A percentile compares a stretch with the other conserved stretches of the same genome.
Evolutionary conservation across 2,113 vertebrate genomes (phyloP).

Genomic region (Paramormyrops kingsleyae): DNA sequence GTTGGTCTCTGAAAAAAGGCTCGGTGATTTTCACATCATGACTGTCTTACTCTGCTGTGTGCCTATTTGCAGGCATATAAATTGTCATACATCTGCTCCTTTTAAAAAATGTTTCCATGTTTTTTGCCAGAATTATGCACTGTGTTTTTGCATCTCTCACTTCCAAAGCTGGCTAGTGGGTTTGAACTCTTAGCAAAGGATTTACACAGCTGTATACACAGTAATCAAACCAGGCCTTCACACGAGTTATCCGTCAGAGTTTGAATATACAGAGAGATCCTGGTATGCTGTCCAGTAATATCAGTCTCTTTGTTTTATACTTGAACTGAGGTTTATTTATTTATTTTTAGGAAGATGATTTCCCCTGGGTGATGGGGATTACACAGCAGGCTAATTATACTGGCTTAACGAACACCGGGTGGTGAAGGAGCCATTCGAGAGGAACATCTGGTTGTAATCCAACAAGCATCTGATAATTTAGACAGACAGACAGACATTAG

Average conservation of each 20-base stretch:
- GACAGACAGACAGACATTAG: background rate
- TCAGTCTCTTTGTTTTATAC: background rate
- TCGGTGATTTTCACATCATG: background rate
- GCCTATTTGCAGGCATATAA: background rate
- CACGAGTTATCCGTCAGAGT: background rate
- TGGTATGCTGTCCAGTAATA: background rate
- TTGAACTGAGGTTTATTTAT: background rate
- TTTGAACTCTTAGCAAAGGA: background rate
- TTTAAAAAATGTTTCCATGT: background rate
- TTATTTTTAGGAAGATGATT: conserved; percentile 20
- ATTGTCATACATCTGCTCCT: background rate
- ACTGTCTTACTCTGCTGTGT: background rate
- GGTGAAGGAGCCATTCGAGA: background rate
- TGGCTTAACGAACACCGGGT: conserved; percentile 12
- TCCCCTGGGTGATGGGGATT: conserved; percentile 13
- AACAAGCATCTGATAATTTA: conserved; percentile 22
- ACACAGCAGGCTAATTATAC: conserved; percentile 27
- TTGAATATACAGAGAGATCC: background rate
- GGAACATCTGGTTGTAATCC: conserved; percentile 20
- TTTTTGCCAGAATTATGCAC: background rate
- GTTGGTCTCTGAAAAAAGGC: no score
- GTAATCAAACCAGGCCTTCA: background rate
- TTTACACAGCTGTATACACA: background rate
- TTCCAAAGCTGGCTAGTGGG: background rate
- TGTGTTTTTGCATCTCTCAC: background rate